Percentiles rank a stretch among this genome's conserved stretches.
Conservation (phyloP, 2,113 vertebrate genomes). For the Semnornis frantzii region DNA sequence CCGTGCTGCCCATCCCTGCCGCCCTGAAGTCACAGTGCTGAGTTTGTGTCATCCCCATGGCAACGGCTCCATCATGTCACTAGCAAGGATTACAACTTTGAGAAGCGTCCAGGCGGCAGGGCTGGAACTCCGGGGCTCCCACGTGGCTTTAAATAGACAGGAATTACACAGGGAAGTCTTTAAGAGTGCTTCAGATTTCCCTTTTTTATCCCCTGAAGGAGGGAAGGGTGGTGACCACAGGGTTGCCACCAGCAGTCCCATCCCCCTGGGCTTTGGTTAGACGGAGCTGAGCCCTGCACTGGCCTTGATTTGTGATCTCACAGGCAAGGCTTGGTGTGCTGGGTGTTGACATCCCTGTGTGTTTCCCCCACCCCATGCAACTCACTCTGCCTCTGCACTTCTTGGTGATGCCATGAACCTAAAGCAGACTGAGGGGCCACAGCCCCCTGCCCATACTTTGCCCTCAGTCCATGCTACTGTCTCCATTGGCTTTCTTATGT, state of each 20-base stretch:
- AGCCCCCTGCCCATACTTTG: fast-evolving
- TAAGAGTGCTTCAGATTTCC: neutral
- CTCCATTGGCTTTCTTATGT: neutral
- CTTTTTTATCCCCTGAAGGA: neutral
- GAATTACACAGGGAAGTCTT: neutral
- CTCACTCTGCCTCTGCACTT: neutral
- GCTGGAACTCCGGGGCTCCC: constrained; percentile 9
- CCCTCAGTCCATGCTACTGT: neutral
- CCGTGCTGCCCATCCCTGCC: neutral
- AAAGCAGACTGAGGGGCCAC: neutral
- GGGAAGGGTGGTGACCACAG: fast-evolving
- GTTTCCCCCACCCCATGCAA: fast-evolving
- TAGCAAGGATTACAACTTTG: constrained; percentile 35
- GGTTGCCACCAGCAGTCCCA: neutral
- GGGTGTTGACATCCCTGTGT: neutral
- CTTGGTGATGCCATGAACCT: neutral
- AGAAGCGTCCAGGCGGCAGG: neutral
- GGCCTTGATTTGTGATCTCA: neutral
- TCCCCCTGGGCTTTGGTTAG: neutral
- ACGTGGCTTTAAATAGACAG: neutral
- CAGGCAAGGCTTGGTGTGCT: neutral
- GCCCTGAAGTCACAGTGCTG: constrained; percentile 22
- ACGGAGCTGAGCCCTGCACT: neutral
- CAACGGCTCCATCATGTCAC: constrained; percentile 52
- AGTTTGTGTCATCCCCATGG: constrained; percentile 70